phyloP scores from a whole-genome alignment of 2,888 invertebrate species.

The Opisthograptis luteolata region DNA sequence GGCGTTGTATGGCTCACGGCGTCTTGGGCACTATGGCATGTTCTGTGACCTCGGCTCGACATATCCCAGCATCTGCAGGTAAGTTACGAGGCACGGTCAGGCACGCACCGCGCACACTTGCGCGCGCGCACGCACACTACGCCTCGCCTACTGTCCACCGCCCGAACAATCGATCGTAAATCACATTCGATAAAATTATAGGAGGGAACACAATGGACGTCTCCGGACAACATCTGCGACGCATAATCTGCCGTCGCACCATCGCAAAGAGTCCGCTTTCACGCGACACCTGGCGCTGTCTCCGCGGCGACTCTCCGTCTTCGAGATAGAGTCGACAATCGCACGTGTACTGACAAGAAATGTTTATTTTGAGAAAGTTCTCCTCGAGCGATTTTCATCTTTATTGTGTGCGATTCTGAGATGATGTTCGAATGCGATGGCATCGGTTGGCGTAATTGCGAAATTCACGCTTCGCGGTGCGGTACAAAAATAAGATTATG shows the following conservation, averaged over 20 bases:
- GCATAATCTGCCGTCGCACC: slow-evolving; percentile 71
- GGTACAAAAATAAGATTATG: slow-evolving; percentile 85
- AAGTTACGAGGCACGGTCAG: slow-evolving; percentile 47
- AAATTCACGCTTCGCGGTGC: slow-evolving; percentile 84
- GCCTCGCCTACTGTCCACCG: slow-evolving; percentile 74
- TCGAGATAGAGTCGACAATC: slow-evolving; percentile 81
- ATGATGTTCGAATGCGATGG: slow-evolving; percentile 55
- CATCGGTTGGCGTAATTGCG: slow-evolving; percentile 75
- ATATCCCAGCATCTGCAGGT: slow-evolving; percentile 77
- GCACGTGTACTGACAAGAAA: slow-evolving; percentile 80
- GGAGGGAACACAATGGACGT: slow-evolving; percentile 82
- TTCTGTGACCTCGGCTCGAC: slow-evolving; percentile 44
- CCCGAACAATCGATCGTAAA: slow-evolving; percentile 84
- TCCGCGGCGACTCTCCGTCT: slow-evolving; percentile 67
- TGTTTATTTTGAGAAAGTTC: slow-evolving; percentile 78
- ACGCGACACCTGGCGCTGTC: slow-evolving; percentile 62
- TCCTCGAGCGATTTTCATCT: slow-evolving; percentile 57
- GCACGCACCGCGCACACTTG: slow-evolving; percentile 63
- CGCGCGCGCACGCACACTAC: slow-evolving; percentile 70
- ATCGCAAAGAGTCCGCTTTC: slow-evolving; percentile 75
- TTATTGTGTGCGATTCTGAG: slow-evolving; percentile 53
- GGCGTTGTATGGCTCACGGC: slow-evolving; percentile 66
- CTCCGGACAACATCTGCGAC: slow-evolving; percentile 66
- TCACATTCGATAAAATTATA: slow-evolving; percentile 84
- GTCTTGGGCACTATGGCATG: neutral